Conservation (phyloP, 1,140 invertebrate genomes). For the Lerema accius region DNA sequence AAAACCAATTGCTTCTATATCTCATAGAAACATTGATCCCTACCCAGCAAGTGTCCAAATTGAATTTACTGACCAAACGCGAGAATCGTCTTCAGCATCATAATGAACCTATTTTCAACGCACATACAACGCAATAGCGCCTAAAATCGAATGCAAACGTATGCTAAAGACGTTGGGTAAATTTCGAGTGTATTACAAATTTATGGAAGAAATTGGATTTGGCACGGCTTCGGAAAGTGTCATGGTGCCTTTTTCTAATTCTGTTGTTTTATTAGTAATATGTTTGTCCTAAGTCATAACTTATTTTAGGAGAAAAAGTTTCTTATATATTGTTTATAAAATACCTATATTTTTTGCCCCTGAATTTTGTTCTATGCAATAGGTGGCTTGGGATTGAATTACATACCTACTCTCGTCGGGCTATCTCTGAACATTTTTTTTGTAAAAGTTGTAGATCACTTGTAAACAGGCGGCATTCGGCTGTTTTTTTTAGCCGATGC, state of each 20-base stretch:
- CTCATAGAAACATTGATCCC: constrained; percentile 47
- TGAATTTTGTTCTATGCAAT: too few species aligned
- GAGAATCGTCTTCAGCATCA: constrained; percentile 20
- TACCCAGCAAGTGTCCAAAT: constrained; percentile 43
- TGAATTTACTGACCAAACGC: constrained; percentile 55
- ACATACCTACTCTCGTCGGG: too few species aligned
- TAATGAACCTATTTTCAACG: constrained; percentile 22
- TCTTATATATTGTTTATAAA: too few species aligned
- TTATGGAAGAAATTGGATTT: constrained; percentile 33
- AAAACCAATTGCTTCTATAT: constrained; percentile 40
- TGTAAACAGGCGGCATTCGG: too few species aligned
- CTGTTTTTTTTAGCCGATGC: too few species aligned
- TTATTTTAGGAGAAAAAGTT: too few species aligned
- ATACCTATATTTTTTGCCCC: too few species aligned
- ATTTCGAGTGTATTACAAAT: constrained; percentile 33
- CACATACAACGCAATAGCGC: constrained; percentile 23
- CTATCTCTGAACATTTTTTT: too few species aligned
- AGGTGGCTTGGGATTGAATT: too few species aligned
- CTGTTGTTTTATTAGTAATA: neutral
- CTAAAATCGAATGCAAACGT: constrained; percentile 21
- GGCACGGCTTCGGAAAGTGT: constrained; percentile 20
- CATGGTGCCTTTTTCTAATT: constrained; percentile 4
- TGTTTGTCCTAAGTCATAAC: neutral
- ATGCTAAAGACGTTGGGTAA: constrained; percentile 21
- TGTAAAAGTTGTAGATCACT: too few species aligned